Conservation (phyloP, 2,797 vertebrate species). For the Balearica regulorum region DNA sequence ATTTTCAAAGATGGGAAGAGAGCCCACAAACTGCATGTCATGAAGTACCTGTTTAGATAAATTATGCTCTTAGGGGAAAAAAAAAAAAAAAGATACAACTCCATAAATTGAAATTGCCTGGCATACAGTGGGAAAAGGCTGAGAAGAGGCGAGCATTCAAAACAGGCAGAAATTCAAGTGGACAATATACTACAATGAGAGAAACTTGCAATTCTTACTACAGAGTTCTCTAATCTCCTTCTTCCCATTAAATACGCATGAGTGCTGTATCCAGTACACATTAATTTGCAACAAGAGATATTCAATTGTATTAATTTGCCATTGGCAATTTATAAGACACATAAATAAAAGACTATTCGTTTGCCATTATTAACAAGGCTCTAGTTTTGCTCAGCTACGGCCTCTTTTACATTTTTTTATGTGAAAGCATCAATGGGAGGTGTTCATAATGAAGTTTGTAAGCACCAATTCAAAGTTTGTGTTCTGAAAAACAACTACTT, state of each 20-base stretch:
- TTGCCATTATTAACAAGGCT: background rate
- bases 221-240: background rate
- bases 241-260: background rate
- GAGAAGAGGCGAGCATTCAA: background rate
- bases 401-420: background rate
- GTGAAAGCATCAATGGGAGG: background rate
- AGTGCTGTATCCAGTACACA: background rate
- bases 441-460: background rate
- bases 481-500: background rate
- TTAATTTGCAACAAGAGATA: background rate
- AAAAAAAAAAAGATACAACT: background rate
- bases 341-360: background rate
- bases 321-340: background rate
- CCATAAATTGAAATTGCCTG: background rate
- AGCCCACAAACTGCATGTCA: background rate
- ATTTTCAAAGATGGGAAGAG: background rate
- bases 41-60: background rate
- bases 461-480: background rate
- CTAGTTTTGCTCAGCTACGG: background rate
- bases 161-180: background rate
- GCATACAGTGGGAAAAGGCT: background rate
- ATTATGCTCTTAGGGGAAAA: fast-evolving
- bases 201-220: background rate
- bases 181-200: background rate
- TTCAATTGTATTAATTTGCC: background rate